These are phyloP conservation scores for Nibea coibor DNA, from an alignment of 2,113 vertebrate species.

Conservation along the genomic window DNA sequence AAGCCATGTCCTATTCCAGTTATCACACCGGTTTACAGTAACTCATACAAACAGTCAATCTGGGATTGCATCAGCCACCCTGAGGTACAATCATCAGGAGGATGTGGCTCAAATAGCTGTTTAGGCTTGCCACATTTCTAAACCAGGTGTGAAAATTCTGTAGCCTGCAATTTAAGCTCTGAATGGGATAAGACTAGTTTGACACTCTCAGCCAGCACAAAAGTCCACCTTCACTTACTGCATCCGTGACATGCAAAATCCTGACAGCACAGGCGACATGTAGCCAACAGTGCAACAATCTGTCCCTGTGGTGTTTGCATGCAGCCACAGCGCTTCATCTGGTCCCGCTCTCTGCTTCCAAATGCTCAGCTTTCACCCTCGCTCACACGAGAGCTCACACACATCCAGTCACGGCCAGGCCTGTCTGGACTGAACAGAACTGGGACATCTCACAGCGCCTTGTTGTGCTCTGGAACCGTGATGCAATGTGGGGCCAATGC, in stretches of 20 bases:
- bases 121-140: neutral
- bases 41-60: neutral
- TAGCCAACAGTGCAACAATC: slow-evolving; percentile 60
- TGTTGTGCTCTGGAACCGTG: slow-evolving; percentile 27
- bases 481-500: slow-evolving; percentile 33
- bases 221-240: slow-evolving; percentile 21
- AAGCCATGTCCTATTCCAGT: neutral
- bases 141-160: neutral
- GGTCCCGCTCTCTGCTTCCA: slow-evolving; percentile 36
- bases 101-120: neutral
- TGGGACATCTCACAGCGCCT: slow-evolving; percentile 43
- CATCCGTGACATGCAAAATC: slow-evolving; percentile 12
- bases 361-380: slow-evolving; percentile 35
- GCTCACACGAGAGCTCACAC: slow-evolving; percentile 1
- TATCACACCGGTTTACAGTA: neutral
- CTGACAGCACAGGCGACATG: slow-evolving; percentile 35
- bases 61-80: neutral
- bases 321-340: slow-evolving; percentile 34
- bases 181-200: slow-evolving; percentile 1
- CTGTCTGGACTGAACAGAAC: slow-evolving; percentile 49
- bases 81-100: accelerated
- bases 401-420: slow-evolving; percentile 1
- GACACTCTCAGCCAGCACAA: neutral
- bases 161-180: neutral
- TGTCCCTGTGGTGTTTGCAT: slow-evolving; percentile 47